phyloP scores from a whole-genome alignment of 2,113 vertebrate species.

The Pipra filicauda region DNA sequence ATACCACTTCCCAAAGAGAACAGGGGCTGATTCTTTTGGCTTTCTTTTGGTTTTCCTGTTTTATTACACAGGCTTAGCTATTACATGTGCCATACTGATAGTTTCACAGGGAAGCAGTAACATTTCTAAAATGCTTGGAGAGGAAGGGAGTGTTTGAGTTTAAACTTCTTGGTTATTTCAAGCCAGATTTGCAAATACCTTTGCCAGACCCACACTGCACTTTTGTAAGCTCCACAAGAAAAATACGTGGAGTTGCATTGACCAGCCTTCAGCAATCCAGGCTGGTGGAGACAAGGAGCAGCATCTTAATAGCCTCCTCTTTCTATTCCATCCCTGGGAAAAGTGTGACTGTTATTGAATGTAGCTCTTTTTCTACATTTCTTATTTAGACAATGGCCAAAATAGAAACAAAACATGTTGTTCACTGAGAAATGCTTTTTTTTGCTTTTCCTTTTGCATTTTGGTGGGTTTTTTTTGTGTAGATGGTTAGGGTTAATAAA shows the following conservation, averaged over 20 bases:
- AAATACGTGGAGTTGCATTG: not conserved
- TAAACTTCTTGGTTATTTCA: not conserved
- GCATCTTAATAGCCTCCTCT: conserved; percentile 5
- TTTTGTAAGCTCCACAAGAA: not conserved
- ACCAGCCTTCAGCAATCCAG: not conserved
- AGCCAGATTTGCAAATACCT: not conserved
- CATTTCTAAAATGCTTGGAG: not conserved
- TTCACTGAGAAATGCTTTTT: not conserved
- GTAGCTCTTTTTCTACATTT: not conserved
- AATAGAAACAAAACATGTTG: not conserved
- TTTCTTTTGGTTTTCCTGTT: not conserved
- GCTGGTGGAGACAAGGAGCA: not conserved
- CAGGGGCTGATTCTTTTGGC: not conserved
- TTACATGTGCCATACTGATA: not conserved
- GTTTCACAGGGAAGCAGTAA: not conserved
- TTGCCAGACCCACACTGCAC: not conserved
- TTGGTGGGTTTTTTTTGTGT: not conserved
- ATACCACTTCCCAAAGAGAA: not conserved
- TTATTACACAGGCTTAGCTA: not conserved
- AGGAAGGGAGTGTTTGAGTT: not conserved
- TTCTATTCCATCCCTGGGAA: not conserved
- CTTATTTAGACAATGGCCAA: not conserved
- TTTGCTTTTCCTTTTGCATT: not conserved
- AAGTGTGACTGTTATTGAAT: not conserved
- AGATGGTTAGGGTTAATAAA: not conserved